Evolutionary conservation across 2,797 vertebrate genomes (phyloP).

Genomic region (Muraenolepis orangiensis): DNA sequence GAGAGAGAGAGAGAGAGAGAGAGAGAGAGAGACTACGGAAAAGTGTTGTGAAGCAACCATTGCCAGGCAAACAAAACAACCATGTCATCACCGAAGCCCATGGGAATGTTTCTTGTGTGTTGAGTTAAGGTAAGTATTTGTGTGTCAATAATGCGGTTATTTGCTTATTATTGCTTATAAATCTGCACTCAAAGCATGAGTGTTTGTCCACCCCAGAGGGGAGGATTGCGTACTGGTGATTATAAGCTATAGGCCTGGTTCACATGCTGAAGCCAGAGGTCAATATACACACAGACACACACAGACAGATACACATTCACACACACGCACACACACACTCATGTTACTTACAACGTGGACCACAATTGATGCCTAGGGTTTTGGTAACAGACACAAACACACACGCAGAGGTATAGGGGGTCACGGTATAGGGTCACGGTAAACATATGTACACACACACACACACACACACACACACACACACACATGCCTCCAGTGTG

Average conservation of each 20-base stretch:
- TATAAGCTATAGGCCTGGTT: no score
- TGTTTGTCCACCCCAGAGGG: no score
- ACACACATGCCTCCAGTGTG: slow-evolving; percentile 86
- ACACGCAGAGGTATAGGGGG: no score
- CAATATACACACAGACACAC: no score
- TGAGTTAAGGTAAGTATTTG: slow-evolving; percentile 47
- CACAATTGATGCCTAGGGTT: no score
- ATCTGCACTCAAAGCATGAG: no score
- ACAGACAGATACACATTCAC: no score
- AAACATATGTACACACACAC: not conserved
- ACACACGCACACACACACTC: not conserved
- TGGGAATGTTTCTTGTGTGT: slow-evolving; percentile 35
- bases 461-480: slow-evolving; percentile 1
- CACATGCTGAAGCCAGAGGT: no score
- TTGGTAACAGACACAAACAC: no score
- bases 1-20: slow-evolving; percentile 24
- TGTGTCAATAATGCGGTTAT: slow-evolving; percentile 53
- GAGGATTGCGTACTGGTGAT: no score
- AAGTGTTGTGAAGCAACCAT: slow-evolving; percentile 63
- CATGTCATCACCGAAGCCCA: slow-evolving; percentile 51
- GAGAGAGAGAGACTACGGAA: slow-evolving; percentile 44
- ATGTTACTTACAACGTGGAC: no score
- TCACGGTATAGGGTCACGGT: no score
- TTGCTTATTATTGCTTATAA: slow-evolving; percentile 16
- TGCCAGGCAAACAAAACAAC: slow-evolving; percentile 52